Percentiles rank a stretch among this genome's conserved stretches.
phyloP scores from a whole-genome alignment of 2,888 invertebrate genomes.

The Octonoba sinensis region DNA sequence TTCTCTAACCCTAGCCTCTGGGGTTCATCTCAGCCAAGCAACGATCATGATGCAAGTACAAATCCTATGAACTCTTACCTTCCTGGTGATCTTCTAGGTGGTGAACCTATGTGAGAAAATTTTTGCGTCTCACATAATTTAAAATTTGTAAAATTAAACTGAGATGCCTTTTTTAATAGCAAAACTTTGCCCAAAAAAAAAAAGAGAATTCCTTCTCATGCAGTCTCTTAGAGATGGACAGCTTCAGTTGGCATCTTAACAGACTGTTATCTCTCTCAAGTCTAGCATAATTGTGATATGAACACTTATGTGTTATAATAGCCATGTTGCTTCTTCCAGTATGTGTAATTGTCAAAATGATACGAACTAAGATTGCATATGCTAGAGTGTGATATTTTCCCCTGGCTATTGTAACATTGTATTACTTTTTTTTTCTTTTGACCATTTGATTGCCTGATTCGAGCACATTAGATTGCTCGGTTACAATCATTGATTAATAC shows the following conservation, averaged over 20 bases:
- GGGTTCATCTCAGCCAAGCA: slow-evolving; percentile 71
- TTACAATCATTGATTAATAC: slow-evolving; percentile 55
- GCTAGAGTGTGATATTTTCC: slow-evolving; percentile 63
- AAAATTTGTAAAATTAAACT: no score
- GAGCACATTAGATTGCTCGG: slow-evolving; percentile 26
- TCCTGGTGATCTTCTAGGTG: slow-evolving; percentile 87
- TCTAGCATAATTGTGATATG: slow-evolving; percentile 59
- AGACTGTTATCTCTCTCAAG: slow-evolving; percentile 1
- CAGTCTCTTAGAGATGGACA: background rate
- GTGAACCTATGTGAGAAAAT: slow-evolving; percentile 79
- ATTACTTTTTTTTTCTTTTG: slow-evolving; percentile 16
- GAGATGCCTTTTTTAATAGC: background rate
- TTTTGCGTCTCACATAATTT: background rate
- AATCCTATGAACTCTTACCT: slow-evolving; percentile 82
- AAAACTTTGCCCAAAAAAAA: background rate
- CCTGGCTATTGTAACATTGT: slow-evolving; percentile 46
- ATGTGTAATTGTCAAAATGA: slow-evolving; percentile 38
- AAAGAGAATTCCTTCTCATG: background rate
- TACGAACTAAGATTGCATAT: slow-evolving; percentile 26
- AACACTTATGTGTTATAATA: slow-evolving; percentile 54
- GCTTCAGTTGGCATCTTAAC: background rate
- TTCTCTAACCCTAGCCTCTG: slow-evolving; percentile 73
- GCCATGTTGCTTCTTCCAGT: slow-evolving; percentile 62
- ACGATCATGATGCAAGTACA: slow-evolving; percentile 71
- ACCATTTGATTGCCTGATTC: slow-evolving; percentile 42